Percentiles rank a stretch among this genome's conserved stretches.
These are phyloP conservation scores for Adrianichthys oophorus DNA, from an alignment of 2,797 vertebrate genomes.

Conservation along the genomic window DNA sequence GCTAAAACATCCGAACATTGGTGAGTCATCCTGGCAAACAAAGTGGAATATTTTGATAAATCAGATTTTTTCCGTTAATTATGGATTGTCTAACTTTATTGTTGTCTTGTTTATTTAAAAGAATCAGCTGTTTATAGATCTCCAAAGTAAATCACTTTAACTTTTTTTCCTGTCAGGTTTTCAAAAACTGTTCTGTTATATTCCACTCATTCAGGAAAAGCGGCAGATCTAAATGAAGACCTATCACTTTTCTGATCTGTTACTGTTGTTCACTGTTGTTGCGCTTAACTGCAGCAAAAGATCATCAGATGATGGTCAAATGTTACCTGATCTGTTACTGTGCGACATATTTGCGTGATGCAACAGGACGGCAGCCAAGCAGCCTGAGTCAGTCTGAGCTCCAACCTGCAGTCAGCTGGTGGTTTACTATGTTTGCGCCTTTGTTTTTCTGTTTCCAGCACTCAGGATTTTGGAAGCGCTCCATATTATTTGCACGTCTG, in stretches of 20 bases:
- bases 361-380: constrained; percentile 27
- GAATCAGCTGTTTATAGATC: too few species aligned
- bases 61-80: background rate
- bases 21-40: constrained; percentile 73
- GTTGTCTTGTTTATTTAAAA: background rate
- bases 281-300: constrained; percentile 17
- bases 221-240: too few species aligned
- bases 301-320: constrained; percentile 26
- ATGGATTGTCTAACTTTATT: background rate
- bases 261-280: constrained; percentile 2
- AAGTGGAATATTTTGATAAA: background rate
- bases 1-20: constrained; percentile 96
- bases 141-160: too few species aligned
- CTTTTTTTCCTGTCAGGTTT: too few species aligned
- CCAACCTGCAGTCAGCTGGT: constrained; percentile 32
- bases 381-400: constrained; percentile 22
- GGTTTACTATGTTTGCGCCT: constrained; percentile 1
- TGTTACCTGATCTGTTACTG: constrained; percentile 20
- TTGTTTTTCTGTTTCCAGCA: background rate
- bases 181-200: background rate
- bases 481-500: too few species aligned
- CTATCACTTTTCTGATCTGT: background rate
- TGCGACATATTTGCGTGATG: constrained; percentile 48
- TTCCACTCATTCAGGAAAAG: background rate
- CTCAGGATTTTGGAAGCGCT: too few species aligned